Evolutionary conservation across 2,797 vertebrate species (phyloP), one percentile per base, ranked within the genome.

Genomic region (Steatocranus sp.): DNA sequence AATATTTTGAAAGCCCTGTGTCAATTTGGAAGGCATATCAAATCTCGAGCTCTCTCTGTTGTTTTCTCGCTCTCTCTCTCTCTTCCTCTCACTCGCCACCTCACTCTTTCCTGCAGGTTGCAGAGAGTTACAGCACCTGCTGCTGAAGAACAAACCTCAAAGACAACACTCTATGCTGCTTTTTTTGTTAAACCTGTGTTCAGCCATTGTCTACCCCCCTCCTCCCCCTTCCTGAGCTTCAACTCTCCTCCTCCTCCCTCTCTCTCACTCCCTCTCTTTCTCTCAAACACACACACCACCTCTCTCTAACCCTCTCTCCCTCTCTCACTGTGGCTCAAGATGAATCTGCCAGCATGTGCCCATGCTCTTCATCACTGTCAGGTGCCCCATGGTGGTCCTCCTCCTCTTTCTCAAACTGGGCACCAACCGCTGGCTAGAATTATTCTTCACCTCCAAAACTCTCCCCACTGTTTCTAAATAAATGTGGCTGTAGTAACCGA

Each of bases 401-500:
- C 95, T 95, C 96, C 92, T 97, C 96, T 86, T 90, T 91, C 96
- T 95, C 96, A 96, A 97, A 96, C 96, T 91, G 94, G 95, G 94
- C 95, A 97, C 96, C 97, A 96, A 97, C 96, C 97, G 96, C 95
- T 97, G 96, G 94, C 95, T 96, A 95, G 96, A 97, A 97, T 96
- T 96, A 96, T 97, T 97, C 97, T 96, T 97, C 95, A 97, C 92
- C 94, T 96, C 94, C 93, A 97, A 97, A 94, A 94, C 92, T 91
- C 94, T 93, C 97, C 96, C 95, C 95, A 95, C 96, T 94, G 96
- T 96, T 97, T 97, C 97, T 96, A 98, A 98, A 97, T 97, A 98
- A 97, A 97, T 96, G 96, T 93, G 95, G 93, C 95, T 97, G 96
- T 94, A 95, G 95, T 91, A 95, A 95, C 95, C 92, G 91, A 93